Conservation (phyloP, 2,113 vertebrate species). For the Istiophorus platypterus region DNA sequence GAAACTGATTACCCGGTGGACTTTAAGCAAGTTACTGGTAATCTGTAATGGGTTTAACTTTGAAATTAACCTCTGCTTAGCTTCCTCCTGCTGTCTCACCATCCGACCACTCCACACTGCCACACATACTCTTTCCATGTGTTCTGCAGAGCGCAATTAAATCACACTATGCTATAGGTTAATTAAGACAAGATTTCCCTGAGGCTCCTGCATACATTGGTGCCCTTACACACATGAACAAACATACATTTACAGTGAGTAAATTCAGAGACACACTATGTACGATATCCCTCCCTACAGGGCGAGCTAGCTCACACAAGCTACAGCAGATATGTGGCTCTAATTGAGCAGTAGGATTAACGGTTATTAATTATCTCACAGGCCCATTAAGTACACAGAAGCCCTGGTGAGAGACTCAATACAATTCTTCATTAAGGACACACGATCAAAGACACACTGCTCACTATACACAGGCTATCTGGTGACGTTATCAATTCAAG, state of each 20-base stretch:
- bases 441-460: neutral
- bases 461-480: constrained; percentile 31
- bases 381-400: constrained; percentile 44
- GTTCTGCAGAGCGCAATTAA: constrained; percentile 74
- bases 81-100: constrained; percentile 30
- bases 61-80: constrained; percentile 68
- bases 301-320: constrained; percentile 7
- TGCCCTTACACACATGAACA: constrained; percentile 48
- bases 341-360: constrained; percentile 47
- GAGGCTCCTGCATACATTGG: constrained; percentile 66
- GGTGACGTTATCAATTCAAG: constrained; percentile 45
- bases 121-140: neutral
- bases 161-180: constrained; percentile 75
- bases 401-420: constrained; percentile 18
- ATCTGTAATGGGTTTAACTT: constrained; percentile 71
- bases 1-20: constrained; percentile 49
- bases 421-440: constrained; percentile 46
- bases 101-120: constrained; percentile 7
- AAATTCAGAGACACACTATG: constrained; percentile 8
- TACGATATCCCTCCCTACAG: constrained; percentile 12
- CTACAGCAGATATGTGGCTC: constrained; percentile 37
- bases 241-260: constrained; percentile 42
- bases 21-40: constrained; percentile 55
- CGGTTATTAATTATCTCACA: constrained; percentile 59
- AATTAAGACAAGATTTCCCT: constrained; percentile 79